Base-by-base conservation (phyloP, 2,113 vertebrate species). In the Platysternon megacephalum region DNA sequence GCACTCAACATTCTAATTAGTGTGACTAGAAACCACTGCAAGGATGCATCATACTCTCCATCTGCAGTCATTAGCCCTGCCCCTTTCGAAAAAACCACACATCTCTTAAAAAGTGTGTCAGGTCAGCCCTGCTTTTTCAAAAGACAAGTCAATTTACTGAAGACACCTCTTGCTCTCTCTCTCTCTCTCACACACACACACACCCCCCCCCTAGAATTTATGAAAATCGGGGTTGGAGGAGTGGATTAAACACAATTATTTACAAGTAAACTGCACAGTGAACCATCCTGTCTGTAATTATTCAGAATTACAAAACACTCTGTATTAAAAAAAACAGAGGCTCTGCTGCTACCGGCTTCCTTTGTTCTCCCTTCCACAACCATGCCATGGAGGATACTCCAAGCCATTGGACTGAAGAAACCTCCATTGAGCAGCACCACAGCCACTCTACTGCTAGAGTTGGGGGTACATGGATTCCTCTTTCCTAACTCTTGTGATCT, bases 371-470 rank as follows among this genome's bases (percentile, higher is more conserved):
- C 3, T 42, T 44, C 24, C 52, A 68, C 12, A 84, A 55, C 0
- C 1, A 28, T 83, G 49, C 6, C 46, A 46, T 21, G 3, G 65
- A 76, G n/a, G 68, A 4, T 2, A 0, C 17, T 82, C 28, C 55
- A 83, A 74, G 52, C 6, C 46, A 48, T 32, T 55, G 68, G 4
- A 5, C 49, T 28, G 76, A 11, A 1, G 68, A 82, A 32, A 46
- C 16, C 11, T 0, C 14, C 55, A 26, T 22, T 56, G 82, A 53
- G 19, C 5, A 84, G 12, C 6, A 86, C 26, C 35, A 48, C 48
- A 35, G 24, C 21, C 49, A 52, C 0, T 1, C n/a, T 16, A 22
- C 24, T 82, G 85, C 29, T 58, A 84, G 58, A 17, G 19, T 2
- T n/a, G 32, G 65, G 8, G 8, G n/a, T 19, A 16, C 46, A 84